Evolutionary conservation across 2,113 vertebrate species (phyloP), one percentile per base, ranked within the genome.

Genomic region (Piaya cayana): DNA sequence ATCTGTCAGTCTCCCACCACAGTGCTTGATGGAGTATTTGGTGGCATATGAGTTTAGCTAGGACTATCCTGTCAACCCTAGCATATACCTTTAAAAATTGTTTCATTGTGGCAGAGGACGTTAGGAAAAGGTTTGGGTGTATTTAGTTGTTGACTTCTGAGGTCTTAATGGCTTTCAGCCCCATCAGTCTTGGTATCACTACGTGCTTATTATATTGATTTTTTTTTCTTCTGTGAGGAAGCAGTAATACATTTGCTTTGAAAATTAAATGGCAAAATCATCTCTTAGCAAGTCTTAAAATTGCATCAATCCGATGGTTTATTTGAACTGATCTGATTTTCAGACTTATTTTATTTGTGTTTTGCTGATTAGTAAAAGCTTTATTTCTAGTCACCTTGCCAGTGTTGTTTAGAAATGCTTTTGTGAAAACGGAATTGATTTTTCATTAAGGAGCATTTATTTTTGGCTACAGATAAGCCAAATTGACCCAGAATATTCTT

Each of bases 371-470:
- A 89, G 89, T 50, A 70, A 83, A 94, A 83, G 56, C 91, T 94
- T 89, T 87, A 65, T 94, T 95, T 96, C 86, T 92, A 63, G 81
- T 94, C 92, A 94, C 95, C 88, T 96, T 97, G 92, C 52, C 71
- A 50, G 20, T 76, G 52, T 75, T 88, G 80, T 93, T 94, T 94
- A 82, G 82, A 95, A 96, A 95, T 94, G 80, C 82, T 70, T 59
- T 97, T 90, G 90, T 86, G 93, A 97, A 93, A 96, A 95, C 95
- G 34, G 85, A 90, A 96, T 98, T 96, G 96, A 97, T 97, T 98
- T 97, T 97, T 96, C 96, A 97, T 97, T 97, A 96, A 64, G 64
- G 87, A 88, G 81, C 80, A 82, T 96, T 97, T 96, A 83, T 92
- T 97, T 97, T 95, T 37, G 5, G 60, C 83, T 89, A 80, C 11